These are phyloP conservation scores for Siderastrea radians DNA, from an alignment of 92 coral and sea anemone genomes.

Conservation along the genomic window DNA sequence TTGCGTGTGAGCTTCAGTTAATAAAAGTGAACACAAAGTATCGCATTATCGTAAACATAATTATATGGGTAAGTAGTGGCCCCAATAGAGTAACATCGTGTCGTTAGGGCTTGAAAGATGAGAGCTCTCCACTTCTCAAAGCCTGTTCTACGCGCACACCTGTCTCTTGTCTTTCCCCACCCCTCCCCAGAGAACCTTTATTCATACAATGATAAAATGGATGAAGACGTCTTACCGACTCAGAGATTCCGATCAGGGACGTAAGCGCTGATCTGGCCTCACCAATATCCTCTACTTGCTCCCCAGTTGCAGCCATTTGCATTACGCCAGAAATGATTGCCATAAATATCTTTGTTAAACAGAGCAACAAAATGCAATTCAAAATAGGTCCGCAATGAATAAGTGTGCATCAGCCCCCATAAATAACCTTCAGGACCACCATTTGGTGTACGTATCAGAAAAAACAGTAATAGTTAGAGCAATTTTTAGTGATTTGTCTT, in stretches of 20 bases:
- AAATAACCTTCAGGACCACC: background rate
- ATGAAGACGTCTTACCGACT: constrained; percentile 41
- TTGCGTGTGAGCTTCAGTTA: too few relatives aligned
- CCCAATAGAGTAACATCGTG: too few relatives aligned
- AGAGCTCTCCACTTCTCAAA: too few relatives aligned
- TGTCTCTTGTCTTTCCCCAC: too few relatives aligned
- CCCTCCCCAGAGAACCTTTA: too few relatives aligned
- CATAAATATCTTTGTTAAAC: constrained; percentile 74
- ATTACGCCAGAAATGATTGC: constrained; percentile 87
- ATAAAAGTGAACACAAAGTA: too few relatives aligned
- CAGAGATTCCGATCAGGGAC: constrained; percentile 66
- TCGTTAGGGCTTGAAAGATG: too few relatives aligned
- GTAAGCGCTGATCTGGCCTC: constrained; percentile 64
- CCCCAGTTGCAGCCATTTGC: constrained; percentile 86
- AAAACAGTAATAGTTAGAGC: background rate
- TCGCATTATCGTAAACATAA: too few relatives aligned
- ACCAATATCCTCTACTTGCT: constrained; percentile 76
- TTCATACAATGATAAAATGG: too few relatives aligned
- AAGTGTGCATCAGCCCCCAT: background rate
- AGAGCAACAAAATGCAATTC: background rate
- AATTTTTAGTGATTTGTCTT: too few relatives aligned
- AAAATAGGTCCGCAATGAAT: background rate
- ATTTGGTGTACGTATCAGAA: background rate
- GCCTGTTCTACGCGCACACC: too few relatives aligned
- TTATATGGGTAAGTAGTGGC: too few relatives aligned